Evolutionary conservation across 2,797 vertebrate species (phyloP), one percentile per base, ranked within the genome.

Genomic region (Micropoecilia bifurca): DNA sequence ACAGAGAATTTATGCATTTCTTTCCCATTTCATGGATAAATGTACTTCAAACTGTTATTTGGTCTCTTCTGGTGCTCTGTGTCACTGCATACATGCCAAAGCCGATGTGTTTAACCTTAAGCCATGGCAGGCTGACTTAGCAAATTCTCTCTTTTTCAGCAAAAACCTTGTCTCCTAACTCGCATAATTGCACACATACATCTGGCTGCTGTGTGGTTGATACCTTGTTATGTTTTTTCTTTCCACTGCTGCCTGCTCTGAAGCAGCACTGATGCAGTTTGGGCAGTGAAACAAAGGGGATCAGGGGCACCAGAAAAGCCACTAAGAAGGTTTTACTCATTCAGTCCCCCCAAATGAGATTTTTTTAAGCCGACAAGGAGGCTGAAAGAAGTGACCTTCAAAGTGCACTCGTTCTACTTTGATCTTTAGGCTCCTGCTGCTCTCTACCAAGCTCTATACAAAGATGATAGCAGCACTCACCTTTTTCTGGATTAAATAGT

Each of bases 371-470:
- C 77, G 57, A 79, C 75, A 73, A 33, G 80, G 82, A 89, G 79
- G 83, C 80, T 87, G 83, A 90, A 91, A 88, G 73, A 83, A 88
- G 73, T 91, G 90, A 90, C 93, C 89, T 93, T 94, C 91, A 92
- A 91, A 90, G 90, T 80, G 80, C 87, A 90, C 81, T 83, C 79
- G 72, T 77, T 8, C 59, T 57, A 80, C 81, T 91, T 84, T 92
- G 88, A 93, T 92, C 88, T 86, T 85, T 39, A 80, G 83, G 66
- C 81, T 88, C 76, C 71, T 22, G 39, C 87, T 71, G 47, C 80
- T 88, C 72, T 73, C 81, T 78, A 80, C 63, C 75, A 72, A 69
- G 75, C 81, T 77, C 84, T 87, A 87, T 74, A 90, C 81, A 81
- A 75, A 8, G 36, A 91, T 80, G 80, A 89, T 75, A 77, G 77